These are phyloP conservation scores for Drosophila anomelani DNA, from an alignment of 2,888 invertebrate species.

Conservation along the genomic window DNA sequence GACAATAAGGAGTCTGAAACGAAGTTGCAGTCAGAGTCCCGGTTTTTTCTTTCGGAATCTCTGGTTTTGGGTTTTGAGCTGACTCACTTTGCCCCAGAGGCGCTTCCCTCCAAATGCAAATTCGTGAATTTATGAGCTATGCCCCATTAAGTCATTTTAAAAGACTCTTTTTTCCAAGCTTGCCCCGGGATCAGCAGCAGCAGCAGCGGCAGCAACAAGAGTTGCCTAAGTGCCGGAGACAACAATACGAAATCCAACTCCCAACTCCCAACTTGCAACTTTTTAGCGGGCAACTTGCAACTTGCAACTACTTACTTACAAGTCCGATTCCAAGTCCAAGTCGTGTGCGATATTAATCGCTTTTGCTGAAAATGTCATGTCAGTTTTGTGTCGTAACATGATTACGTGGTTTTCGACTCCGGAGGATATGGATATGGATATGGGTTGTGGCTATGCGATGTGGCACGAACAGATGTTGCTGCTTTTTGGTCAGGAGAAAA, in stretches of 20 bases:
- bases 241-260: slow-evolving; percentile 57
- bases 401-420: slow-evolving; percentile 68
- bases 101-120: slow-evolving; percentile 73
- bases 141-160: slow-evolving; percentile 78
- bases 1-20: slow-evolving; percentile 16
- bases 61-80: slow-evolving; percentile 27
- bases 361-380: slow-evolving; percentile 81
- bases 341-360: slow-evolving; percentile 82
- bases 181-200: slow-evolving; percentile 42
- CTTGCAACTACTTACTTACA: slow-evolving; percentile 23
- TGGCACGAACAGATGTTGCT: slow-evolving; percentile 34
- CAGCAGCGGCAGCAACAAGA: slow-evolving; percentile 29
- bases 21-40: background rate
- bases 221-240: slow-evolving; percentile 11
- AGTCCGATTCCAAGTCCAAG: slow-evolving; percentile 46
- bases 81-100: slow-evolving; percentile 60
- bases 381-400: slow-evolving; percentile 81
- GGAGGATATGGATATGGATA: slow-evolving; percentile 27
- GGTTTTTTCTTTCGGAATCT: slow-evolving; percentile 19
- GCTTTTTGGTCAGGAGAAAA: slow-evolving; percentile 7
- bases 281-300: slow-evolving; percentile 18
- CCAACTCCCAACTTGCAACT: slow-evolving; percentile 27
- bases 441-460: slow-evolving; percentile 31
- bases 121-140: slow-evolving; percentile 79
- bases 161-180: slow-evolving; percentile 63